Base-by-base conservation (phyloP, 2,888 invertebrate genomes). In the Leucoptera coffeella region DNA sequence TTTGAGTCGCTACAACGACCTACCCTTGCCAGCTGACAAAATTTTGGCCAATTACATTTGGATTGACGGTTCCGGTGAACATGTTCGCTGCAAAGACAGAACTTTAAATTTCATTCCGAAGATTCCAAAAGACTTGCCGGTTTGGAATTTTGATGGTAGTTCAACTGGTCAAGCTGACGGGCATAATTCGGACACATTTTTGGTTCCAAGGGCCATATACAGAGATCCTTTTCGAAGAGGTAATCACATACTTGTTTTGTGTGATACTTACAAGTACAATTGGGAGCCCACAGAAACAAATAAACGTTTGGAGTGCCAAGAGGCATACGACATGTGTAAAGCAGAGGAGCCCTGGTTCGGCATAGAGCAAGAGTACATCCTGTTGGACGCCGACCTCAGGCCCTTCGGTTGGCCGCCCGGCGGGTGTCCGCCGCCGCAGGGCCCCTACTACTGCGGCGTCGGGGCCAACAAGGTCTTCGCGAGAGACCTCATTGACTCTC, bases 341-440 rank as follows among this genome's bases (percentile, higher is more conserved):
- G 77, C 74, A 3, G 67, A 78, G 26, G 78, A 81, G 27, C 90
- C 91, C 3, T 91, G 91, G 91, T 92, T 92, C 50, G 92, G 92
- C 3, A 82, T 92, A 40, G 92, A 93, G 52, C 92, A 93, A 56
- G 92, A 92, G 47, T 92, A 90, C 52, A 89, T 90, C 3, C 75
- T 92, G 48, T 58, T 91, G 20, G 92, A 92, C 44, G 80, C 84
- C 39, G 91, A 92, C 46, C 75, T 82, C n/a, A 81, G 90, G 69
- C 92, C 91, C 4, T 73, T 90, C 25, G 93, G 93, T 15, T 94
- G 92, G 92, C 93, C 93, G 4, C 88, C 87, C 52, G 87, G 89
- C 39, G 93, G 93, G 26, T 92, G 85, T 41, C 92, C 91, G 2
- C 90, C 88, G 13, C 48, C 57, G 4, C 86, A 91, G 41, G 95